These are phyloP conservation scores for Episyrphus balteatus DNA, from an alignment of 1,140 invertebrate genomes.

Conservation along the genomic window DNA sequence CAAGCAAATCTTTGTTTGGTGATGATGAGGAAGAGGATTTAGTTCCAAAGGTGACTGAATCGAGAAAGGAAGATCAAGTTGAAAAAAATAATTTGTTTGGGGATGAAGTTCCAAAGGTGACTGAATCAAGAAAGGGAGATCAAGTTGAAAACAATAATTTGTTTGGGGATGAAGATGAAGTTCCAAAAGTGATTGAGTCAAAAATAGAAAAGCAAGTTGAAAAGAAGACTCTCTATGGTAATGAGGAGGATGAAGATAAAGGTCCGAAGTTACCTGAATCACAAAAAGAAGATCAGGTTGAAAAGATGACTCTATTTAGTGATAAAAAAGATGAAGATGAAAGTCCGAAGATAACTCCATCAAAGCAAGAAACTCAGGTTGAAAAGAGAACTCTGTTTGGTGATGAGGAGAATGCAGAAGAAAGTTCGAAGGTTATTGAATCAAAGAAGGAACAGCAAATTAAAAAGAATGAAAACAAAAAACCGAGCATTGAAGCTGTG, in stretches of 20 bases:
- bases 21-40: constrained; percentile 12
- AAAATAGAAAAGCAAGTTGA: constrained; percentile 6
- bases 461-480: neutral
- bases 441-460: constrained; percentile 8
- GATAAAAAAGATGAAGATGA: constrained; percentile 21
- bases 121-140: constrained; percentile 9
- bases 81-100: constrained; percentile 18
- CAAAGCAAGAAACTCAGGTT: constrained; percentile 7
- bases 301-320: constrained; percentile 11
- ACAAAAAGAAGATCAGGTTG: constrained; percentile 7
- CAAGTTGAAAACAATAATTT: constrained; percentile 8
- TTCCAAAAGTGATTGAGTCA: constrained; percentile 5
- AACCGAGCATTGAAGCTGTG: neutral
- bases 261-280: constrained; percentile 9
- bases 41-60: constrained; percentile 3
- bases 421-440: constrained; percentile 11
- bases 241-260: constrained; percentile 20
- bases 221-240: constrained; percentile 12
- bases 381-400: constrained; percentile 10
- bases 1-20: constrained; percentile 24
- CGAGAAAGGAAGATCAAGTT: constrained; percentile 7
- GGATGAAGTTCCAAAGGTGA: constrained; percentile 8
- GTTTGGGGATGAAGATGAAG: constrained; percentile 21
- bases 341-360: constrained; percentile 9
- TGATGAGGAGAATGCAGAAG: constrained; percentile 19